Evolutionary conservation across 23 tunicate genomes (phyloP), one percentile per base, ranked within the genome.

Genomic region (Trididemnum clinides): DNA sequence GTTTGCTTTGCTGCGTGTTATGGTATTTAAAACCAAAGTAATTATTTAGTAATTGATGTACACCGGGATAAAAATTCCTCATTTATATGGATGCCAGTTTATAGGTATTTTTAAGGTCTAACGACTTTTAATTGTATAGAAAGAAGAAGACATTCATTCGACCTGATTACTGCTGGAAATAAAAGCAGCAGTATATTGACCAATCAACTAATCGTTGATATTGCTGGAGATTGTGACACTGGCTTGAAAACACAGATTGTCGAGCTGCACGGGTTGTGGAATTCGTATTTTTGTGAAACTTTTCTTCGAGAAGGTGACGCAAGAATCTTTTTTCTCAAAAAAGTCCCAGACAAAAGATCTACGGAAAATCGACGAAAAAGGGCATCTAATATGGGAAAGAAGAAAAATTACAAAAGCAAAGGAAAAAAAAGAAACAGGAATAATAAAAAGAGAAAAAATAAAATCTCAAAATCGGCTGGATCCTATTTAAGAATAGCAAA

Each of bases 241-340:
- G 66, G 66, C 20, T 59, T n/a, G 20, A 57, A 72, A 35, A 58
- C 35, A 30, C 95, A 84, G 0, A 75, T 86, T 26, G 30, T 91
- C 1, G 75, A 86, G 30, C 33, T 91, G 32, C 81, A 86, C 39
- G 96, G 96, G 1, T 28, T 91, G 72, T 79, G 89, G 90, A 91
- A 91, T 72, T 38, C 80, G 39, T 64, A 73, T 23, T 29, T 91
- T 31, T 91, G 96, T 51, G 89, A 90, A 5, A 87, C 74, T 39
- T 86, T 80, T 81, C 77, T 91, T 31, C 26, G 27, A 23, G 87
- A 74, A 34, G 96, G 96, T 28, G 96, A 91, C 39, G 86, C 96
- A 2, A 72, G 96, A 73, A 65, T 91, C 18, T 91, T 91, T 44
- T 91, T 91, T 78, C 90, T 91, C 28, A 73, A 64, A 39, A 91